Base-by-base conservation (phyloP, 2,113 vertebrate species). In the Steatornis caripensis region DNA sequence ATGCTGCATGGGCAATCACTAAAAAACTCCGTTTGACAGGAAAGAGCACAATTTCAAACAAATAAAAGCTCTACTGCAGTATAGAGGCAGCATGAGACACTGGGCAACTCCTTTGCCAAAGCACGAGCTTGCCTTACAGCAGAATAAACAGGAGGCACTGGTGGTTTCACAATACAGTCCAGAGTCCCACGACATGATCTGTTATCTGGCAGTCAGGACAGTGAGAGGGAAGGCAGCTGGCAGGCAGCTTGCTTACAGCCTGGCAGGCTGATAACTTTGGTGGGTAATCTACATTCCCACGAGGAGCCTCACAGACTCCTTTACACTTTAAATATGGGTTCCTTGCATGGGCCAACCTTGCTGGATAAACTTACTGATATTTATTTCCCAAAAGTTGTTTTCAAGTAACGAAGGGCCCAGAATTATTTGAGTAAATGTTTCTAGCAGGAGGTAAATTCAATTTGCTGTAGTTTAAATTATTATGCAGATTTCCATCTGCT, bases 401-500 rank as follows among this genome's bases (percentile, higher is more conserved):
- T 61, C 23, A 76, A 85, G 53, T 34, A 53, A 81, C 55, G 66
- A 85, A 83, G 20, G 36, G 15, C 37, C 41, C 12, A 20, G 78
- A 88, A 94, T 65, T 85, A 72, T 41, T 83, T 79, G 43, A 85
- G 4, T 48, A 87, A 83, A 76, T 66, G 18, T 65, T 93, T 86
- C 54, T 77, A 70, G 78, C n/a, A 58, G 95, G 58, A 85, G 54
- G 29, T 30, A 88, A 77, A 94, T 88, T 76, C 17, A 83, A 15
- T 94, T 95, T 96, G 61, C 36, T 72, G 18, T 15, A 32, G 17
- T 64, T 82, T 48, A 69, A 95, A 94, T 77, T 84, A 80, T 39
- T 61, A 61, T 36, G n/a, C 54, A 86, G 58, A 94, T 88, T 93
- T 54, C 64, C 83, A 85, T 88, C 87, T 93, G 92, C 70, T 90